Conservation (phyloP, 2,113 vertebrate species). For the Ictalurus punctatus region DNA sequence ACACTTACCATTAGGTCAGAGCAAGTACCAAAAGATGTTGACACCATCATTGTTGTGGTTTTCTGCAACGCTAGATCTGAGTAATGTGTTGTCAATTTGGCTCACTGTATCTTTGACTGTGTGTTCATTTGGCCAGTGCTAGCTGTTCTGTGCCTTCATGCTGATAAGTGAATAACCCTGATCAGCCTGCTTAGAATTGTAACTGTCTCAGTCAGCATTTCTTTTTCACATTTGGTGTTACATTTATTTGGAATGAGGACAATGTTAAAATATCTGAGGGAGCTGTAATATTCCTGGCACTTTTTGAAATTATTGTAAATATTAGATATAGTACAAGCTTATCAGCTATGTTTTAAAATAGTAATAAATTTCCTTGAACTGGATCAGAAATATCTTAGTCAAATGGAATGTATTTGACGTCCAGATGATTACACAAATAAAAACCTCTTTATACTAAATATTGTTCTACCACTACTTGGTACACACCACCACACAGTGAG, state of each 20-base stretch:
- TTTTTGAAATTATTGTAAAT: not conserved
- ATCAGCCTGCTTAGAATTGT: not conserved
- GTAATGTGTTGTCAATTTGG: not conserved
- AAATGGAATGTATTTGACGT: not conserved
- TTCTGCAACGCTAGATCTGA: not conserved
- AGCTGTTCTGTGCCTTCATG: not conserved
- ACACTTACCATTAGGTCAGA: not conserved
- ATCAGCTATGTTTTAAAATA: not conserved
- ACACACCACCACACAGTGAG: constrained; percentile 49
- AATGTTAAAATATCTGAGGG: not conserved
- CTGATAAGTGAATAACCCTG: not conserved
- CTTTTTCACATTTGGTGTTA: not conserved
- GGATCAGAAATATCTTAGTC: not conserved
- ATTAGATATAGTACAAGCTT: not conserved
- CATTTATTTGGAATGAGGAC: not conserved
- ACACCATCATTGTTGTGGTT: not conserved
- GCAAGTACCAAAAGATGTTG: not conserved
- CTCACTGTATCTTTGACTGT: not conserved
- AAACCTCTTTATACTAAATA: not conserved
- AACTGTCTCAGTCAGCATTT: not conserved
- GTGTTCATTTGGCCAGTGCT: not conserved
- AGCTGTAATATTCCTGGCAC: not conserved
- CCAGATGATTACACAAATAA: not conserved
- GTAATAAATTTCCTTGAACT: not conserved
- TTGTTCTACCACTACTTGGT: constrained; percentile 47